A percentile compares a stretch with the other conserved stretches of the same genome.
Evolutionary conservation across 2,797 vertebrate genomes (phyloP).

Genomic region (Naso thynnoides): DNA sequence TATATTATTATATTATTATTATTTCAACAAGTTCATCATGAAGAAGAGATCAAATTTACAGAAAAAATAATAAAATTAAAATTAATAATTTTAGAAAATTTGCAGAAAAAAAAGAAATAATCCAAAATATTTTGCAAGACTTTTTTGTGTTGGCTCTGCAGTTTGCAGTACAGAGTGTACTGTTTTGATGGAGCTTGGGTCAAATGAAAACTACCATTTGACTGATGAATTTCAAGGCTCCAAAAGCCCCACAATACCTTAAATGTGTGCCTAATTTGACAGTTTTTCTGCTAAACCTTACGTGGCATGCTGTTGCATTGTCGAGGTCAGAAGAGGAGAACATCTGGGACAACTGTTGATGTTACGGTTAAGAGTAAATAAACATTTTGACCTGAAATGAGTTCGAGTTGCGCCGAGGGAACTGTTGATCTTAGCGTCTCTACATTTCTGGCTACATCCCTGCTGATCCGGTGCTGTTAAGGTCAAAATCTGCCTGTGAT

Average conservation of each 20-base stretch:
- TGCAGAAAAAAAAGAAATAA: no score
- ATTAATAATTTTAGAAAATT: no score
- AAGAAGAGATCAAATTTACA: not conserved
- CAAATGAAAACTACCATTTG: not conserved
- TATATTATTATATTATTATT: not conserved
- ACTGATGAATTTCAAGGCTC: not conserved
- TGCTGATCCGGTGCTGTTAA: constrained; percentile 13
- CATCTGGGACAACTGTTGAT: not conserved
- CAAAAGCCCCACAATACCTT: not conserved
- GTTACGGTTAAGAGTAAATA: not conserved
- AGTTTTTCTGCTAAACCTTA: not conserved
- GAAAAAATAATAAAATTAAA: no score
- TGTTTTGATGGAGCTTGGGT: not conserved
- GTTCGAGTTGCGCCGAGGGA: not conserved
- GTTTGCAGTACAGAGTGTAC: not conserved
- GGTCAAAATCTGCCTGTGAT: constrained; percentile 33
- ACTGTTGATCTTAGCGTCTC: not conserved
- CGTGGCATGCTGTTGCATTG: not conserved
- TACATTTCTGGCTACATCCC: not conserved
- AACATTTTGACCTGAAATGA: not conserved
- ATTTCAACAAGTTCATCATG: no score
- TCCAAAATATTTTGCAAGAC: no score
- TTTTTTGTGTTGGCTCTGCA: no score
- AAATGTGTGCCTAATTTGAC: not conserved
- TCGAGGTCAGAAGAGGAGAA: no score